Base-by-base conservation (phyloP, 1,140 invertebrate species). In the Acarapis woodi region DNA sequence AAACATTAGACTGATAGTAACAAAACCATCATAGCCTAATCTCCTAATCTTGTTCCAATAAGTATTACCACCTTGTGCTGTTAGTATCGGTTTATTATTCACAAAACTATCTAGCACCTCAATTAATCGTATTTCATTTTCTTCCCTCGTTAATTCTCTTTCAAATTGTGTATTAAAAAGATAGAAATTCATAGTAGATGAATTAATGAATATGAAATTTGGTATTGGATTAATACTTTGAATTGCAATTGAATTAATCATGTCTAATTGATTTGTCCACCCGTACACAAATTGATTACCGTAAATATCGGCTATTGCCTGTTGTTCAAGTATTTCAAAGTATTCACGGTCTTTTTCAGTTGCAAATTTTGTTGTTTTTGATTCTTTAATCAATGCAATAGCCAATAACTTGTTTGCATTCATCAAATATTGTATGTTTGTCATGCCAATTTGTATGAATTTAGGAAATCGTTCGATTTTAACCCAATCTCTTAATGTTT, bases 221-320 rank as follows among this genome's bases (percentile, higher is more conserved):
- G 83, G 83, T 28, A 80, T 58, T 5, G 73, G 67, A 41, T 83
- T 55, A 16, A 55, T 37, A 32, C 69, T 62, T 44, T 66, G 67
- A 70, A 88, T 78, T 2, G 77, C 77, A 51, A 93, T 78, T 30
- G 72, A 74, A 59, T 85, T 87, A 4, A 78, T 76, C 45, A 90
- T 54, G 23, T 78, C 71, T 14, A 74, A 70, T 46, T 62, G 71
- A 1, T 74, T 76, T 29, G 61, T 50, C 80, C 80, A 90, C 21
- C 80, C 80, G 63, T 90, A 90, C 53, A 87, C 76, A 52, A 87
- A 85, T 48, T 67, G 75, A 49, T 77, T 74, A 41, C 71, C 69
- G 40, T 69, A 62, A 40, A 71, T 62, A 54, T 74, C 70, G 38
- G 63, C 68, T 42, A 67, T 62, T 37, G 82, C 77, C 34, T 83